These are phyloP conservation scores for Lytechinus pictus DNA, from an alignment of 35 echinoderm and acorn worm species.

Conservation along the genomic window DNA sequence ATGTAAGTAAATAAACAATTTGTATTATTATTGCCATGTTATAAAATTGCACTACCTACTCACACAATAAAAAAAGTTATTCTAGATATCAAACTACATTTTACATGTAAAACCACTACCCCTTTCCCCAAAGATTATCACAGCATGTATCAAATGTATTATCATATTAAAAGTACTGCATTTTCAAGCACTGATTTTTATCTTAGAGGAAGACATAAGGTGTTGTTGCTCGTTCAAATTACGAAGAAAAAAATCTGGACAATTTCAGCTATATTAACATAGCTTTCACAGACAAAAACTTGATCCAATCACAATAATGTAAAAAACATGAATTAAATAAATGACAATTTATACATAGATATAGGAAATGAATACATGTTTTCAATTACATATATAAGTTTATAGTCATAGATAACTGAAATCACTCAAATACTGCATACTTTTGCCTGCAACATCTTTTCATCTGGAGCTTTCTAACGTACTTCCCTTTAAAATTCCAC, in stretches of 20 bases:
- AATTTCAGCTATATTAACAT: not conserved
- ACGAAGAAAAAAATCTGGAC: not conserved
- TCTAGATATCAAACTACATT: not conserved
- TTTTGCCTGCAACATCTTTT: not conserved
- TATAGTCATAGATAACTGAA: not conserved
- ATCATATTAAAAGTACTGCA: not conserved
- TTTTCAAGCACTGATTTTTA: not conserved
- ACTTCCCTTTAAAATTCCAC: not conserved
- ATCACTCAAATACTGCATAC: not conserved
- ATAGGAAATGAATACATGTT: not conserved
- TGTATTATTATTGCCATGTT: not conserved
- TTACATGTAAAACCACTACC: not conserved
- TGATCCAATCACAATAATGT: not conserved
- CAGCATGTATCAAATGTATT: not conserved
- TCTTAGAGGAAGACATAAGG: not conserved
- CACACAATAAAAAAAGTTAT: not conserved
- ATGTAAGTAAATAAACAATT: not conserved
- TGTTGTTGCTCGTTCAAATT: not conserved
- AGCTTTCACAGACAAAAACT: not conserved
- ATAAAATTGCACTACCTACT: not conserved
- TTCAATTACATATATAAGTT: not conserved
- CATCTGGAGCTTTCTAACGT: not conserved
- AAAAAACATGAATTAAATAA: conserved; percentile 15
- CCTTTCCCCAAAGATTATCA: not conserved
- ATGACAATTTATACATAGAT: not conserved